Percentiles rank a stretch among this genome's conserved stretches.
Evolutionary conservation across 2,113 vertebrate species (phyloP).

Genomic region (Symphodus melops): DNA sequence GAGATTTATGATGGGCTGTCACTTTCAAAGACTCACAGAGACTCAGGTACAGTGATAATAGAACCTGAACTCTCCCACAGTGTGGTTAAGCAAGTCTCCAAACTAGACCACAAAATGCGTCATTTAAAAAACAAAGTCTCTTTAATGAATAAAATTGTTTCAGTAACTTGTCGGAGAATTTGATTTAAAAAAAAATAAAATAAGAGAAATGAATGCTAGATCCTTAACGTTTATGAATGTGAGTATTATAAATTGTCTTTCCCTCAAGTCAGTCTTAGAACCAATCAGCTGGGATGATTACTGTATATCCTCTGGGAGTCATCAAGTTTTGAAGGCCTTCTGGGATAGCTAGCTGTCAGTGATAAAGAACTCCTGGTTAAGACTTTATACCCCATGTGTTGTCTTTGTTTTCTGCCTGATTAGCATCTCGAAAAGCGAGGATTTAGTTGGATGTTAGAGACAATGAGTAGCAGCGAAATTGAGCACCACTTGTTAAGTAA

Average conservation of each 20-base stretch:
- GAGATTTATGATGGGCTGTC: constrained; percentile 73
- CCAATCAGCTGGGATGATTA: too few species aligned
- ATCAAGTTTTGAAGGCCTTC: too few species aligned
- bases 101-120: constrained; percentile 25
- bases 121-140: constrained; percentile 12
- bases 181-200: not conserved
- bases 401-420: too few species aligned
- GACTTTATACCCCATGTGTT: too few species aligned
- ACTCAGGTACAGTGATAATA: constrained; percentile 28
- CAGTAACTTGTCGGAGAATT: constrained; percentile 8
- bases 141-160: constrained; percentile 14
- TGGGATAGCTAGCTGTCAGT: too few species aligned
- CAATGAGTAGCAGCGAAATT: too few species aligned
- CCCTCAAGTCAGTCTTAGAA: too few species aligned
- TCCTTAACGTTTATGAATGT: constrained; percentile 2
- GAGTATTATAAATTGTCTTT: not conserved
- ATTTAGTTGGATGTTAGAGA: not conserved
- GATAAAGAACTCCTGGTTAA: too few species aligned
- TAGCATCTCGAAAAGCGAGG: too few species aligned
- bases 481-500: too few species aligned
- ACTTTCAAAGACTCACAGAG: constrained; percentile 54
- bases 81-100: constrained; percentile 10
- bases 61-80: constrained; percentile 3
- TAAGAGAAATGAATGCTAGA: not conserved
- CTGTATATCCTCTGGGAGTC: too few species aligned